phyloP scores from a whole-genome alignment of 2,797 vertebrate genomes.

The Dromococcyx pavoninus region DNA sequence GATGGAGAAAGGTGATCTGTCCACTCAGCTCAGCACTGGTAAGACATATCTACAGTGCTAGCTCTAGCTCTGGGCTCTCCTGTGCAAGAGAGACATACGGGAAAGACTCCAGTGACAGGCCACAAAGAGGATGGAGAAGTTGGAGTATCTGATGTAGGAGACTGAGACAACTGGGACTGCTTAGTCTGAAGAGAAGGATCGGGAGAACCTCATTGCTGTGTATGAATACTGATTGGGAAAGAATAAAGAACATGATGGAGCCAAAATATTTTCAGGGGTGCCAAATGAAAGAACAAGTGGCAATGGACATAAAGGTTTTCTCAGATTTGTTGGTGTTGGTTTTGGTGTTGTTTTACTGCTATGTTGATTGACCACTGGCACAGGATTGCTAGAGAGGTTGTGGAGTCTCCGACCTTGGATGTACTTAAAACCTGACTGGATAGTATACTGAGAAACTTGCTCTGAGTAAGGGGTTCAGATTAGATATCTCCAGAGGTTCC shows the following conservation, averaged over 20 bases:
- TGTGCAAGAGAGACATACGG: not conserved
- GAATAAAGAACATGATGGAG: not conserved
- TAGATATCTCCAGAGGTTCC: not conserved
- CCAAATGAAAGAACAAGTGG: not conserved
- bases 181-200: not conserved
- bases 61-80: not conserved
- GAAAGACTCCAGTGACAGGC: not conserved
- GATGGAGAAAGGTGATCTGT: accelerated
- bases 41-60: not conserved
- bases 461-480: not conserved
- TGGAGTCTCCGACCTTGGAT: not conserved
- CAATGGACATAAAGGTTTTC: not conserved
- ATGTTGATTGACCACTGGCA: not conserved
- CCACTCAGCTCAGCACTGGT: not conserved
- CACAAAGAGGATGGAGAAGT: not conserved
- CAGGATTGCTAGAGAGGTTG: not conserved
- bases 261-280: not conserved
- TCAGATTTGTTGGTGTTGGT: not conserved
- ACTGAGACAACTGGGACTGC: not conserved
- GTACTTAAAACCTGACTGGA: not conserved
- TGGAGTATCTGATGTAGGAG: not conserved
- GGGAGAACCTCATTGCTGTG: not conserved
- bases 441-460: not conserved
- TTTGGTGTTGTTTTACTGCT: not conserved
- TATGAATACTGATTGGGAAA: not conserved